Conservation (phyloP, 2,888 invertebrate genomes). For the Hipparchia semele region DNA sequence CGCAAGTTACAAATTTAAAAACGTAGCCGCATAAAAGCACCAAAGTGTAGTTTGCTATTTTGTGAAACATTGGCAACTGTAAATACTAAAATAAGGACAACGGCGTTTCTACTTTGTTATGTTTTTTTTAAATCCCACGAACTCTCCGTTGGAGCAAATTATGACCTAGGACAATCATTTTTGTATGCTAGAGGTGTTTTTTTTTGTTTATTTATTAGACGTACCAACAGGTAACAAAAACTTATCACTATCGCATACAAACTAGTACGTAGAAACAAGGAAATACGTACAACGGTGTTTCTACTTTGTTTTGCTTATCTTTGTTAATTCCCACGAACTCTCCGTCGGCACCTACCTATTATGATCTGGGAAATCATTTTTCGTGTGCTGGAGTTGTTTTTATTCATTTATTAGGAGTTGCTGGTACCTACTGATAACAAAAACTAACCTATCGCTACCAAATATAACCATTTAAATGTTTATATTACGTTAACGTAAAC, state of each 20-base stretch:
- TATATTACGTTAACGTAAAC: too few relatives aligned
- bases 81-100: slow-evolving; percentile 69
- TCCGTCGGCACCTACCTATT: slow-evolving; percentile 14
- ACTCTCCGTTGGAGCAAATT: slow-evolving; percentile 34
- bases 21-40: slow-evolving; percentile 26
- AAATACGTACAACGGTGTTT: slow-evolving; percentile 49
- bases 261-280: too few relatives aligned
- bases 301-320: slow-evolving; percentile 76
- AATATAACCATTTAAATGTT: too few relatives aligned
- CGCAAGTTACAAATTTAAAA: slow-evolving; percentile 26
- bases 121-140: slow-evolving; percentile 70
- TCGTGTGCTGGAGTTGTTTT: background rate
- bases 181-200: too few relatives aligned
- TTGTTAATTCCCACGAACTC: slow-evolving; percentile 65
- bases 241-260: too few relatives aligned
- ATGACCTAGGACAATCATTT: too few relatives aligned
- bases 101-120: slow-evolving; percentile 66
- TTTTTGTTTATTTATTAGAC: too few relatives aligned
- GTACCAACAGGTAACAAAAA: too few relatives aligned
- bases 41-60: slow-evolving; percentile 32
- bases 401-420: too few relatives aligned
- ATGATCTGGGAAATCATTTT: slow-evolving; percentile 20
- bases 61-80: slow-evolving; percentile 46
- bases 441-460: too few relatives aligned
- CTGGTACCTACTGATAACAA: too few relatives aligned